phyloP scores from a whole-genome alignment of 2,113 vertebrate genomes.

The Bos indicus region DNA sequence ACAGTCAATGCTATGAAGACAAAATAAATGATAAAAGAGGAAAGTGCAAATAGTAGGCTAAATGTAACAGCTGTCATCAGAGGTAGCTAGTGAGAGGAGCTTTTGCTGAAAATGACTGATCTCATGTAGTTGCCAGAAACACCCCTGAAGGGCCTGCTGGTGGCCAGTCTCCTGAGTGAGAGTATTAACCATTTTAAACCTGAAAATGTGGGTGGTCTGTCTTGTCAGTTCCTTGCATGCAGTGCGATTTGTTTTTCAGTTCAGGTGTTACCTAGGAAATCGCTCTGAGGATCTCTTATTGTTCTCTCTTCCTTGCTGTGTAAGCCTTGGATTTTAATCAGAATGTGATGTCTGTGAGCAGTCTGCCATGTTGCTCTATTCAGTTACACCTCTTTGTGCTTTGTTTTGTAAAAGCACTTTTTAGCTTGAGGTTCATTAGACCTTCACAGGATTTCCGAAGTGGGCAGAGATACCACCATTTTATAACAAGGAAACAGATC shows the following conservation, averaged over 20 bases:
- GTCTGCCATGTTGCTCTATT: background rate
- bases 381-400: background rate
- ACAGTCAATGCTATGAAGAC: background rate
- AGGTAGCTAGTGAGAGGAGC: background rate
- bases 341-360: background rate
- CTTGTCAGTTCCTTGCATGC: background rate
- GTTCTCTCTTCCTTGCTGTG: background rate
- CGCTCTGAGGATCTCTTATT: background rate
- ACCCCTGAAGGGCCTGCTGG: background rate
- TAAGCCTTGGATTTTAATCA: background rate
- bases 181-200: background rate
- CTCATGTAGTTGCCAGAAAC: background rate
- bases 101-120: background rate
- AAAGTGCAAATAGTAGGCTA: background rate
- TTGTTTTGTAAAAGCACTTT: background rate
- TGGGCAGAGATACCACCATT: background rate
- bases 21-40: background rate
- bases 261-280: slow-evolving; percentile 28
- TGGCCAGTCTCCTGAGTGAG: background rate
- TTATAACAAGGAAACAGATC: background rate
- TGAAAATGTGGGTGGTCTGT: background rate
- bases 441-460: background rate
- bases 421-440: background rate
- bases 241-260: background rate
- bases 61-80: background rate